phyloP scores from a whole-genome alignment of 2,113 vertebrate species.

The Rhea americana region DNA sequence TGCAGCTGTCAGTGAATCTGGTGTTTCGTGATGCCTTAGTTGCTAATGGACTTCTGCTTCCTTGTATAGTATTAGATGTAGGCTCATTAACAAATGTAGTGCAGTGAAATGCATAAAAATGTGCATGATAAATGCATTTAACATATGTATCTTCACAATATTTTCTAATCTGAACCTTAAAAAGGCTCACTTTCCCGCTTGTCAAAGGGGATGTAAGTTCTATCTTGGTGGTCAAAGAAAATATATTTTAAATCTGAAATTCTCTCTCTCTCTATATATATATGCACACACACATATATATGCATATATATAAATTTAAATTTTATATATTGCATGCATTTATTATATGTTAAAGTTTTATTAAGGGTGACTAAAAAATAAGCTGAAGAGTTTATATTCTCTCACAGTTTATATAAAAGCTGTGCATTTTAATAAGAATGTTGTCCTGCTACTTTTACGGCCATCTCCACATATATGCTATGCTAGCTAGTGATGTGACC shows the following conservation, averaged over 20 bases:
- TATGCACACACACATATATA: background rate
- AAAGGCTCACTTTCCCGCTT: background rate
- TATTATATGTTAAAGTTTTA: no score
- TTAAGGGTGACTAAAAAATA: no score
- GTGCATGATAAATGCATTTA: background rate
- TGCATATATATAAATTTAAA: no score
- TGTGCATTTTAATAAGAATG: background rate
- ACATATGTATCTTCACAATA: background rate
- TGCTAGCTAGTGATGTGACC: background rate
- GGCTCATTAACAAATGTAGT: background rate
- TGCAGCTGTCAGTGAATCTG: background rate
- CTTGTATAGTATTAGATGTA: background rate
- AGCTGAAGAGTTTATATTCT: no score
- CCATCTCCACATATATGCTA: background rate
- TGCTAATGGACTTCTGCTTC: background rate
- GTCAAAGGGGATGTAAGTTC: background rate
- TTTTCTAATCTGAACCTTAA: background rate
- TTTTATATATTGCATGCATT: no score
- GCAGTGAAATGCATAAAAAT: background rate
- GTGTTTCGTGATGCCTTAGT: background rate
- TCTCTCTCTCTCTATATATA: no score
- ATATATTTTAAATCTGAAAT: background rate
- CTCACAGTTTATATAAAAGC: no score
- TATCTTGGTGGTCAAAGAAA: background rate
- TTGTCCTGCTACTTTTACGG: background rate